These are phyloP conservation scores for Ochropleura plecta DNA, from an alignment of 2,888 invertebrate genomes.

Conservation along the genomic window DNA sequence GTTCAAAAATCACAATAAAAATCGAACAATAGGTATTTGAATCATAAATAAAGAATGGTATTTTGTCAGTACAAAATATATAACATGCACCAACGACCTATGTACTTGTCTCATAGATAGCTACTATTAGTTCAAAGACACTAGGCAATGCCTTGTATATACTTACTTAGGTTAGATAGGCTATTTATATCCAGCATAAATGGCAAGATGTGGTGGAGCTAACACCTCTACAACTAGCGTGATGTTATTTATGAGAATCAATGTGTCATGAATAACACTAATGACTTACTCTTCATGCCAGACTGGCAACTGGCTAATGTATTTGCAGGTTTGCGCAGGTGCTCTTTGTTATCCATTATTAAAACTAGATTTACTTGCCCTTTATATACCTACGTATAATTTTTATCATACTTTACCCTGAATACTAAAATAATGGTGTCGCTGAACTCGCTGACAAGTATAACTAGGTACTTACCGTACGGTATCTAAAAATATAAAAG, in stretches of 20 bases:
- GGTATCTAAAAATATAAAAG: constrained; percentile 23
- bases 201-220: not conserved
- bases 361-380: not conserved
- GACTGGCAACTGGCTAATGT: not conserved
- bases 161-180: not conserved
- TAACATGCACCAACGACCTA: not conserved
- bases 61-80: not conserved
- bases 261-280: not conserved
- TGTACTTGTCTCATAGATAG: not conserved
- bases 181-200: not conserved
- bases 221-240: not conserved
- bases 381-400: not conserved
- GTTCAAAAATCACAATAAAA: constrained; percentile 22
- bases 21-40: constrained; percentile 19
- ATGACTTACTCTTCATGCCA: not conserved
- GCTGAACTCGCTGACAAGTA: constrained; percentile 14
- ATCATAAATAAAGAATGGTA: not conserved
- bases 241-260: not conserved
- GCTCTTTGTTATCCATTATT: not conserved
- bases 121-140: constrained; percentile 1
- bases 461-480: not conserved
- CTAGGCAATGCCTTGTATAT: not conserved
- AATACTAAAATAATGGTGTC: constrained; percentile 13
- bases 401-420: constrained; percentile 4
- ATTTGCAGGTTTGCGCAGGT: too few relatives aligned